These are phyloP conservation scores for Protaetia brevitarsis DNA, from an alignment of 1,140 invertebrate species.

Conservation along the genomic window DNA sequence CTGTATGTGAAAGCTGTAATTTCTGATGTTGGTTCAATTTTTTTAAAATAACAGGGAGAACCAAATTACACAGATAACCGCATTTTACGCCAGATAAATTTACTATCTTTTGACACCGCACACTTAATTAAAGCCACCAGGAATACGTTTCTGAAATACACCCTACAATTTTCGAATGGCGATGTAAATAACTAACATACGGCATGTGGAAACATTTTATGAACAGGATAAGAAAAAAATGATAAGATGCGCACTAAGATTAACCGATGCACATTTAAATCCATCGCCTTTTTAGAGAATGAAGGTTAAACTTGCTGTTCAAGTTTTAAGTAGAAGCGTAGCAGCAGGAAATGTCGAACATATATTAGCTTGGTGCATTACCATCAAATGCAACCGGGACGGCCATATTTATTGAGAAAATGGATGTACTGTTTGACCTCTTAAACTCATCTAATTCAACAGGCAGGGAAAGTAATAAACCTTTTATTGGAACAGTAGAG, in stretches of 20 bases:
- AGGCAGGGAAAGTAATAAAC: no score
- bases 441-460: no score
- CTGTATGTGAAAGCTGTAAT: conserved; percentile 32
- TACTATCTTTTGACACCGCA: conserved; percentile 35
- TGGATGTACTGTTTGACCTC: no score
- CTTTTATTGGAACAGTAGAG: no score
- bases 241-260: conserved; percentile 30
- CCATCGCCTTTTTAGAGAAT: conserved; percentile 42
- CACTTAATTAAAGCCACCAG: conserved; percentile 33
- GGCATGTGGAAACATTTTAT: conserved; percentile 9
- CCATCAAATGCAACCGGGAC: no score
- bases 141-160: conserved; percentile 34
- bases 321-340: conserved; percentile 38
- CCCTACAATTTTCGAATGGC: not conserved
- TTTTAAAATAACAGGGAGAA: conserved; percentile 30
- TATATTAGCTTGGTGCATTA: no score
- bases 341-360: conserved; percentile 31
- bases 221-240: conserved; percentile 26
- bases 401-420: no score
- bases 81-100: conserved; percentile 31
- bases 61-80: conserved; percentile 28
- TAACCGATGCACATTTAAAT: conserved; percentile 39
- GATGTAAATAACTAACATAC: not conserved
- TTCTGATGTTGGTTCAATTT: conserved; percentile 32
- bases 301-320: conserved; percentile 38